Evolutionary conservation across 2,113 vertebrate species (phyloP).

Genomic region (Callipepla squamata): DNA sequence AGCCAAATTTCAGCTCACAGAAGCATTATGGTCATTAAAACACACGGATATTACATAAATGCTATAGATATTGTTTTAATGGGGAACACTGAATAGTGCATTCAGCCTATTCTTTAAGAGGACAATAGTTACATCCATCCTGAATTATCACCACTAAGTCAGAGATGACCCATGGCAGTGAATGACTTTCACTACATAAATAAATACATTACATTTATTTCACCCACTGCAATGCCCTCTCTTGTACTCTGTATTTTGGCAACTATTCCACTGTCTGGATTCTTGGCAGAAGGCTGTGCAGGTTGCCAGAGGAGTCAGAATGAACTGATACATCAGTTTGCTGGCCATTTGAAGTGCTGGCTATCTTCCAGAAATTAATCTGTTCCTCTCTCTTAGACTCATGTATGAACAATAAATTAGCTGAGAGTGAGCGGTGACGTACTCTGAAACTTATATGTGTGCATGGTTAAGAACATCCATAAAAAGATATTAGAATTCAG

Average conservation of each 20-base stretch:
- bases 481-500: not conserved
- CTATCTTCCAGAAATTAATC: conserved; percentile 24
- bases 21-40: not conserved
- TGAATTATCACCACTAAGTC: not conserved
- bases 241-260: not conserved
- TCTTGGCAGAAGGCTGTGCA: not conserved
- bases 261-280: not conserved
- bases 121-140: not conserved
- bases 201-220: not conserved
- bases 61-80: not conserved
- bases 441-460: not conserved
- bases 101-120: not conserved
- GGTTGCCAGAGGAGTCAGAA: not conserved
- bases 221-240: not conserved
- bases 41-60: not conserved
- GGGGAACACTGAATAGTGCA: not conserved
- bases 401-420: conserved; percentile 29
- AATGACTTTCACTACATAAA: not conserved
- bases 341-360: not conserved
- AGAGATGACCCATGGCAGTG: not conserved
- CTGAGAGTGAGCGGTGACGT: not conserved
- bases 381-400: not conserved
- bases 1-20: not conserved
- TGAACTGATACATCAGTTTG: conserved; percentile 26
- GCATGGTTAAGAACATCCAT: not conserved